A percentile compares a stretch with the other conserved stretches of the same genome.
Evolutionary conservation across 2,888 invertebrate genomes (phyloP).

Genomic region (Arrhopalites spinosus): DNA sequence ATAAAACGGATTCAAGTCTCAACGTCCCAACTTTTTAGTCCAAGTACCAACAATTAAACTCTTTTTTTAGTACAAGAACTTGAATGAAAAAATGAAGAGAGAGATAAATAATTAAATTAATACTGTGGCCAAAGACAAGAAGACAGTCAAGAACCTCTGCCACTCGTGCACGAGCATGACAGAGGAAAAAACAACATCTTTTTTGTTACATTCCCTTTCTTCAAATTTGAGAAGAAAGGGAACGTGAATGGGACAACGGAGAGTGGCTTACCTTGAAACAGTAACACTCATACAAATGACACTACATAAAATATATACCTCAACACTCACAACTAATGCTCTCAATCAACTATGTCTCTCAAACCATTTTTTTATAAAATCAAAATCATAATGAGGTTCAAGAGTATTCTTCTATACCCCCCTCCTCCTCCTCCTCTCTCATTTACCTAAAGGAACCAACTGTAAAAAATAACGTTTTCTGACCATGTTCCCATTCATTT

Average conservation of each 20-base stretch:
- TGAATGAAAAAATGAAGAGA: not conserved
- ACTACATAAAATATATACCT: too few relatives aligned
- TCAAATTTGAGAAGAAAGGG: not conserved
- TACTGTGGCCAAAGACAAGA: too few relatives aligned
- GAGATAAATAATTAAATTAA: too few relatives aligned
- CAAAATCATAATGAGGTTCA: not conserved
- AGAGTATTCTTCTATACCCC: too few relatives aligned
- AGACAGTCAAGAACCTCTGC: too few relatives aligned
- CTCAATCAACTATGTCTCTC: not conserved
- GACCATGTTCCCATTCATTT: too few relatives aligned
- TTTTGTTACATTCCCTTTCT: slow-evolving; percentile 4
- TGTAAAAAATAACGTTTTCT: too few relatives aligned
- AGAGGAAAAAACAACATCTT: not conserved
- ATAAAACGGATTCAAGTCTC: not conserved
- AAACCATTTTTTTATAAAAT: not conserved
- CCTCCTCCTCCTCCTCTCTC: too few relatives aligned
- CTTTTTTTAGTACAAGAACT: too few relatives aligned
- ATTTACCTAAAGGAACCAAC: too few relatives aligned
- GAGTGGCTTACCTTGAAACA: slow-evolving; percentile 3
- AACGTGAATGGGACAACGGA: not conserved
- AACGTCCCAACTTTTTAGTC: not conserved
- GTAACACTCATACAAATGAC: not conserved
- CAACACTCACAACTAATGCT: not conserved
- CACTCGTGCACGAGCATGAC: too few relatives aligned
- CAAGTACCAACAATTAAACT: not conserved